These are phyloP conservation scores for Acanthiza pusilla DNA, from an alignment of 2,797 vertebrate species.

Conservation along the genomic window DNA sequence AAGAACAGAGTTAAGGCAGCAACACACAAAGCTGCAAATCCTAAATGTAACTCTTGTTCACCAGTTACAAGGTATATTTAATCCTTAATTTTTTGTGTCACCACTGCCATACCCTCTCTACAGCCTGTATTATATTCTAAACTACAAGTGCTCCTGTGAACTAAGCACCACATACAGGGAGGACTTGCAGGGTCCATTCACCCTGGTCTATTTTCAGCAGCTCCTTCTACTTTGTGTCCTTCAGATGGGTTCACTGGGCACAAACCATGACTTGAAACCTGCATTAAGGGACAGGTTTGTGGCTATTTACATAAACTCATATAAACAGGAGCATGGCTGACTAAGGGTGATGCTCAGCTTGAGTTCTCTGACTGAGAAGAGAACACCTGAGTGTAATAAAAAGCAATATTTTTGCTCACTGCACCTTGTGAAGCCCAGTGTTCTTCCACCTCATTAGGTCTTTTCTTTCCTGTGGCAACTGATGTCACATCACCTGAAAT, in stretches of 20 bases:
- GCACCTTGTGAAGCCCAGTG: not conserved
- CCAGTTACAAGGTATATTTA: not conserved
- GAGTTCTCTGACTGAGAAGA: not conserved
- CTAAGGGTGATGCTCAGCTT: not conserved
- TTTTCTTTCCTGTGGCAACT: not conserved
- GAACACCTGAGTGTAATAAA: not conserved
- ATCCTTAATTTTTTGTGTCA: not conserved
- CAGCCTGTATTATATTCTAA: not conserved
- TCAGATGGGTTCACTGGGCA: not conserved
- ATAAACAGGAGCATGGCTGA: not conserved
- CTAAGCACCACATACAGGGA: not conserved
- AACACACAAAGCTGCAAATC: not conserved
- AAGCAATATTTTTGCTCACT: not conserved
- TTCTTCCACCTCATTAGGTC: not conserved
- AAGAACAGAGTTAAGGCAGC: not conserved
- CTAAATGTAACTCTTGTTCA: not conserved
- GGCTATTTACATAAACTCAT: not conserved
- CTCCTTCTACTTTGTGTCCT: not conserved
- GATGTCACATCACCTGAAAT: not conserved
- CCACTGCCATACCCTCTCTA: not conserved
- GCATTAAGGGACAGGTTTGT: not conserved
- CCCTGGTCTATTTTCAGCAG: not conserved
- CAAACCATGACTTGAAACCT: not conserved
- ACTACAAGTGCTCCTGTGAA: not conserved
- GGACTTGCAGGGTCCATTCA: not conserved